Evolutionary conservation across 2,113 vertebrate genomes (phyloP).

Genomic region (Forbesichthys papilliferus): DNA sequence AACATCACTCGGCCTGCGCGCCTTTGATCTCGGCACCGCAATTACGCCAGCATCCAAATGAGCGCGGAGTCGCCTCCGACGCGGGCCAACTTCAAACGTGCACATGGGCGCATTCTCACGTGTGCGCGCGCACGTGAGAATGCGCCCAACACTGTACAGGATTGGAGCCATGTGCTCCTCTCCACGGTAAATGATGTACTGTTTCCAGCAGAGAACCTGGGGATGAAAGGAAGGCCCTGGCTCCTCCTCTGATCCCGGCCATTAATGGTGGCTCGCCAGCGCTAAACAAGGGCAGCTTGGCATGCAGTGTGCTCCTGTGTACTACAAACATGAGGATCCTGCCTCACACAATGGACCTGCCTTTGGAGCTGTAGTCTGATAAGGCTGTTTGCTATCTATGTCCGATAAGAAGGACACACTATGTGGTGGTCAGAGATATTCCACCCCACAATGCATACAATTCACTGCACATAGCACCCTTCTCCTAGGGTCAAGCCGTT

Average conservation of each 20-base stretch:
- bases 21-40: conserved; percentile 98
- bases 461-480: neutral
- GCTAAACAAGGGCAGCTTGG: conserved; percentile 68
- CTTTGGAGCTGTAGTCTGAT: conserved; percentile 33
- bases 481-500: neutral
- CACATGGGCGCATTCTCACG: conserved; percentile 70
- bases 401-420: neutral
- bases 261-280: conserved; percentile 75
- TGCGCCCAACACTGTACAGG: conserved; percentile 51
- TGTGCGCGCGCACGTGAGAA: conserved; percentile 41
- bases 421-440: neutral
- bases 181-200: conserved; percentile 73
- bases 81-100: conserved; percentile 77
- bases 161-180: conserved; percentile 74
- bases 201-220: conserved; percentile 74
- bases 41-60: conserved; percentile 92
- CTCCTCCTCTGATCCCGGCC: conserved; percentile 72
- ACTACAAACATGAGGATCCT: conserved; percentile 59
- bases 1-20: conserved; percentile 92
- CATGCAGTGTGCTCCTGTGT: conserved; percentile 59
- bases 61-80: conserved; percentile 78
- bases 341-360: conserved; percentile 39
- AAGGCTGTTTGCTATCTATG: neutral
- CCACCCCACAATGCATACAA: neutral
- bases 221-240: conserved; percentile 72